Evolutionary conservation across 2,888 invertebrate species (phyloP), one percentile per base, ranked within the genome.

Genomic region (Apodemia duryi): DNA sequence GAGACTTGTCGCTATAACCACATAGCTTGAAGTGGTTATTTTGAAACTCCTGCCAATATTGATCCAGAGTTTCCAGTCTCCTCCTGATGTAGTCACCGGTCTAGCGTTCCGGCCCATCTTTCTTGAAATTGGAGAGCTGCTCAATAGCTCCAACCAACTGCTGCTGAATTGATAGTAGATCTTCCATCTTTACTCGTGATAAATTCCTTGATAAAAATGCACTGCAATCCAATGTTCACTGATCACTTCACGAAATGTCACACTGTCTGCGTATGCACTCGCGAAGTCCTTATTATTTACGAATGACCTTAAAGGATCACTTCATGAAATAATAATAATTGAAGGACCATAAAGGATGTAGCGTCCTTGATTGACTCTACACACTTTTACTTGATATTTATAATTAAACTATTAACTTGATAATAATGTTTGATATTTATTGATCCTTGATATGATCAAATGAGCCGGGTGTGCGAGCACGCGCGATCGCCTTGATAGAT

Each of bases 21-120:
- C 62, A 41, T 49, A 65, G 49, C 9, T 62, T 65, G 2, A 35
- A 35, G 21, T 64, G 64, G 51, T 64, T 64, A 28, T 11, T 51
- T 32, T 51, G 61, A 66, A 62, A 62, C 49, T 62, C 49, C n/a
- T 62, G 46, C 62, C 62, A 63, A 51, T 49, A 62, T 62, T 62
- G 49, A n/a, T 62, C 62, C 13, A 51, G 32, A 32, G 62, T 62
- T 62, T 62, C 49, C 51, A 62, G 35, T n/a, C 35, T 62, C 49
- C 62, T 46, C 35, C 51, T 62, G 32, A 62, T 51, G 32, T 62
- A 62, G 21, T 62, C 62, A 32, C 46, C 62, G 29, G 49, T 62
- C 62, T 51, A 51, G 51, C 32, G 62, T 11, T 51, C 49, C 51
- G 32, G 49, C 62, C 62, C 62, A 29, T 46, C 51, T 51, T 63